phyloP scores from a whole-genome alignment of 2,797 vertebrate genomes.

The Chrysocyon brachyurus region DNA sequence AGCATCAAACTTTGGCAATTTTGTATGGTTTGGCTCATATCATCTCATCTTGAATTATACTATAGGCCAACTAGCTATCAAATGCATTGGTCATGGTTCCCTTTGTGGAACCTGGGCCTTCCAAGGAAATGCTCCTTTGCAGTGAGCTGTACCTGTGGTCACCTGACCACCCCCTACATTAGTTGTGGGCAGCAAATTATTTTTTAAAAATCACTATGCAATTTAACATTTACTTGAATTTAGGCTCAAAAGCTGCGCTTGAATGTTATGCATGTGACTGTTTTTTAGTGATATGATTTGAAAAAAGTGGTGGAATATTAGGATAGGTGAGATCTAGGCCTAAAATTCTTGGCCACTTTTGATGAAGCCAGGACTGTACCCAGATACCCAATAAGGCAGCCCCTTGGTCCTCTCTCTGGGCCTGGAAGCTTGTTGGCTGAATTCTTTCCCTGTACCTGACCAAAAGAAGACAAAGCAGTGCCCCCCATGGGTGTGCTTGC shows the following conservation, averaged over 20 bases:
- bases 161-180: background rate
- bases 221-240: background rate
- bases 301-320: background rate
- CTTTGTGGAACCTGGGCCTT: background rate
- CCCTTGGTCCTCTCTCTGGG: background rate
- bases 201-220: background rate
- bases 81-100: background rate
- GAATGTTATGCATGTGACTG: background rate
- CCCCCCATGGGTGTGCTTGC: too few species aligned
- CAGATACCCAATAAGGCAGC: background rate
- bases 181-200: background rate
- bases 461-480: background rate
- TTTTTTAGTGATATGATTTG: background rate
- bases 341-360: background rate
- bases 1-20: background rate
- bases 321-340: background rate
- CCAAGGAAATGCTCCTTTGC: background rate
- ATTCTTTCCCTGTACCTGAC: background rate
- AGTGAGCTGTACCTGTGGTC: background rate
- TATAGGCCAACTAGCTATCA: background rate
- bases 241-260: background rate
- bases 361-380: background rate
- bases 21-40: background rate
- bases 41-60: slow-evolving; percentile 2
- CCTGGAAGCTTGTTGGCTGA: background rate